Evolutionary conservation across 2,113 vertebrate genomes (phyloP).

Genomic region (Phyllostomus hastatus): DNA sequence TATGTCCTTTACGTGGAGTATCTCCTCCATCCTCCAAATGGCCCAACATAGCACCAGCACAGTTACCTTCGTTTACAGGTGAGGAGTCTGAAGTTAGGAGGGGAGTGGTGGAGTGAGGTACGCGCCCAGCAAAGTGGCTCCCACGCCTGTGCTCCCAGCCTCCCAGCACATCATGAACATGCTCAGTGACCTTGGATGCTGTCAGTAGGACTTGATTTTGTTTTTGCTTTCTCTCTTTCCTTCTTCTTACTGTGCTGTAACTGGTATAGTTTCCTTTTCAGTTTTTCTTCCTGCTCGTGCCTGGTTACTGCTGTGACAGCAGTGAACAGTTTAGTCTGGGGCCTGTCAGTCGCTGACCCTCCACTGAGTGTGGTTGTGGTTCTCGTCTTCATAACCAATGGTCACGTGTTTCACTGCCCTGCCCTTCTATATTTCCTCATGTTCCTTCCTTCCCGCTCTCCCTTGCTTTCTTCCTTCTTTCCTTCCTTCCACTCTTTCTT

Average conservation of each 20-base stretch:
- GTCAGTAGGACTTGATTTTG: not conserved
- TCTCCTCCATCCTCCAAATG: not conserved
- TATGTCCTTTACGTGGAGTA: rapidly evolving
- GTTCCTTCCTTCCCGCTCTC: not conserved
- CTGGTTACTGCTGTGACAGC: not conserved
- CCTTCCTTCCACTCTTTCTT: not conserved
- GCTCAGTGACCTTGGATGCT: not conserved
- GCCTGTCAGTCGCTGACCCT: not conserved
- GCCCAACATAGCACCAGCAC: no score
- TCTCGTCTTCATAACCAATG: not conserved
- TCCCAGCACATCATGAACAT: rapidly evolving
- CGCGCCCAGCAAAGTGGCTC: not conserved
- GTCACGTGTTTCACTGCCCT: not conserved
- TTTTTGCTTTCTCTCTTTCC: not conserved
- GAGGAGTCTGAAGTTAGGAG: not conserved
- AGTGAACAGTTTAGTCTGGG: not conserved
- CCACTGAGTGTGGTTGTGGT: not conserved
- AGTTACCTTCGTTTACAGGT: not conserved
- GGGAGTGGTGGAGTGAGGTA: not conserved
- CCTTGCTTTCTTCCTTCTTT: not conserved
- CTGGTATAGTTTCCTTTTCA: not conserved
- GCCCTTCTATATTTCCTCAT: no score
- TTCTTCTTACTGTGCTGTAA: not conserved
- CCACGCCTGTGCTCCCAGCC: not conserved
- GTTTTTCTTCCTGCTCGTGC: not conserved